A percentile compares a stretch with the other conserved stretches of the same genome.
phyloP scores from a whole-genome alignment of 2,113 vertebrate species.

The Microcebus murinus region DNA sequence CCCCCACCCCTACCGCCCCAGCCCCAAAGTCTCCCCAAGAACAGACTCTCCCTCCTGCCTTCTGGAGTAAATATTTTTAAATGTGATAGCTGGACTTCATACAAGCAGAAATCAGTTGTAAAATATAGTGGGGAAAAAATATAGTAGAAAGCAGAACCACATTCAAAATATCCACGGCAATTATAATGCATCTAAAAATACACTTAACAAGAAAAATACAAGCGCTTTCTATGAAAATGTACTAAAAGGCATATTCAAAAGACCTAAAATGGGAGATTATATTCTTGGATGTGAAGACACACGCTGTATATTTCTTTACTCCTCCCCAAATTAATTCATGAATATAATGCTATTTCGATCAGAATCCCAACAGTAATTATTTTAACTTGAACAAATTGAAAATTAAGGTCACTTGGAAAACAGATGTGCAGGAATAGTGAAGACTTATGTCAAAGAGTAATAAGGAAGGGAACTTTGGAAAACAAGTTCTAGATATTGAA shows the following conservation, averaged over 20 bases:
- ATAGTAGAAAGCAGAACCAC: slow-evolving; percentile 42
- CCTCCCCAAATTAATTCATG: slow-evolving; percentile 39
- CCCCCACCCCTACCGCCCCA: not conserved
- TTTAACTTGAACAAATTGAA: slow-evolving; percentile 29
- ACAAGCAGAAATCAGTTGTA: slow-evolving; percentile 56
- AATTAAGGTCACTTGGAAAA: not conserved
- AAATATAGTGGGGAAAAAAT: slow-evolving; percentile 48
- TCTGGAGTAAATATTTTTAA: slow-evolving; percentile 57
- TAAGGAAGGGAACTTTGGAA: not conserved
- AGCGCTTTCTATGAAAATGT: slow-evolving; percentile 48
- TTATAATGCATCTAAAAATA: slow-evolving; percentile 70
- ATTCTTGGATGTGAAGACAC: slow-evolving; percentile 10
- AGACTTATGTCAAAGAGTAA: not conserved
- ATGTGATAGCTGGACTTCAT: slow-evolving; percentile 47
- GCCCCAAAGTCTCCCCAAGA: not conserved
- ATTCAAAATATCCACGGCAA: slow-evolving; percentile 61
- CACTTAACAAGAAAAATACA: slow-evolving; percentile 45
- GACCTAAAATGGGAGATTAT: not conserved
- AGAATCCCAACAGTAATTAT: not conserved
- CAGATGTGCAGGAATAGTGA: not conserved
- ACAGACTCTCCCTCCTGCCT: not conserved
- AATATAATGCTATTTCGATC: not conserved
- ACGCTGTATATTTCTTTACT: slow-evolving; percentile 20
- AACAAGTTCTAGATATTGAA: not conserved
- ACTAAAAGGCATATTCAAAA: slow-evolving; percentile 44